Conservation (phyloP, 1,140 invertebrate genomes). For the Babylonia areolata region DNA sequence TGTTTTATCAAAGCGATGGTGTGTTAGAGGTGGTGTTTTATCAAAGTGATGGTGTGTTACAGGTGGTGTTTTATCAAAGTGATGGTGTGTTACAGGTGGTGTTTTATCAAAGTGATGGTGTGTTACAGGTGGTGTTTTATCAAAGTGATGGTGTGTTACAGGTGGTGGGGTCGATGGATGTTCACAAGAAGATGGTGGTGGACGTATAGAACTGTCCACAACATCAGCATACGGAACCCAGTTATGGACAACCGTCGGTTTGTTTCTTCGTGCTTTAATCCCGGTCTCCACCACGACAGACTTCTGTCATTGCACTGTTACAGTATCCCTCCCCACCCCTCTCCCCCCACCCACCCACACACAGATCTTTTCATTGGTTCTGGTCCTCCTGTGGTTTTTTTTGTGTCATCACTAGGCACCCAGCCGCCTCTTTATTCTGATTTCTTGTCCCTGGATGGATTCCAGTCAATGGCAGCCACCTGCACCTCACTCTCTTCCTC, state of each 20-base stretch:
- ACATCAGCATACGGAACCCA: background rate
- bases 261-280: no score
- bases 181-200: constrained; percentile 99
- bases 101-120: background rate
- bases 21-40: no score
- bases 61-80: no score
- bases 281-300: constrained; percentile 5
- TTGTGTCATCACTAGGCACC: background rate
- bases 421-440: background rate
- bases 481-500: no score
- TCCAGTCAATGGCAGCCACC: no score
- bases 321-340: background rate
- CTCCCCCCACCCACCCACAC: background rate
- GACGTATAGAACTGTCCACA: constrained; percentile 81
- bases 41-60: no score
- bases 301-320: constrained; percentile 24
- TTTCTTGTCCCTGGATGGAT: no score
- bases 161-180: constrained; percentile 97
- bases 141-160: constrained; percentile 59
- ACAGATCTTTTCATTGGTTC: background rate
- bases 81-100: no score
- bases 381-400: background rate
- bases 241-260: background rate
- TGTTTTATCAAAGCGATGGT: no score
- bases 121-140: constrained; percentile 76